phyloP scores from a whole-genome alignment of 2,797 vertebrate species.

The Cichlasoma orientale region DNA sequence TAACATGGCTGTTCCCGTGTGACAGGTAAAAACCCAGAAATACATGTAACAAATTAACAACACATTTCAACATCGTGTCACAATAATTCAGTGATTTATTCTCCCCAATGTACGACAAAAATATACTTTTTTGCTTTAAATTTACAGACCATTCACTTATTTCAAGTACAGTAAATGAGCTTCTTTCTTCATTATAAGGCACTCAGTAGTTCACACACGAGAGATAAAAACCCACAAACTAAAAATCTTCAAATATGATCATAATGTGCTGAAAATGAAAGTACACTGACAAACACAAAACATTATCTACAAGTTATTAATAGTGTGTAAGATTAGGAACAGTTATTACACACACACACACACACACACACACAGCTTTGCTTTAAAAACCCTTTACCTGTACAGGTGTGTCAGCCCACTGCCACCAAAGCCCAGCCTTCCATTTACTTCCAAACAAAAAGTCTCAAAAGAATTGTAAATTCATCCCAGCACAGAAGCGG shows the following conservation, averaged over 20 bases:
- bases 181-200: constrained; percentile 54
- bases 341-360: background rate
- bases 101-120: background rate
- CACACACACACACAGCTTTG: background rate
- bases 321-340: background rate
- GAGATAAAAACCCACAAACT: background rate
- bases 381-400: background rate
- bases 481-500: background rate
- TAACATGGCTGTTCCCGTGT: too few species aligned
- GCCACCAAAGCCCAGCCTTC: background rate
- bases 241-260: background rate
- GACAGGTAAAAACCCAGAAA: too few species aligned
- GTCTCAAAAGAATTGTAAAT: background rate
- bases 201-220: constrained; percentile 50
- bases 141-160: constrained; percentile 16
- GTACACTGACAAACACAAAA: background rate
- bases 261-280: background rate
- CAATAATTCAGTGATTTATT: constrained; percentile 43
- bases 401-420: background rate
- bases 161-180: constrained; percentile 57
- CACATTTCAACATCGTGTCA: background rate
- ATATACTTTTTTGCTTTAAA: constrained; percentile 1
- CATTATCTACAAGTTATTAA: background rate
- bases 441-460: background rate
- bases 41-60: background rate